These are phyloP conservation scores for Sebastes nivosus DNA, from an alignment of 2,797 vertebrate species.

Conservation along the genomic window DNA sequence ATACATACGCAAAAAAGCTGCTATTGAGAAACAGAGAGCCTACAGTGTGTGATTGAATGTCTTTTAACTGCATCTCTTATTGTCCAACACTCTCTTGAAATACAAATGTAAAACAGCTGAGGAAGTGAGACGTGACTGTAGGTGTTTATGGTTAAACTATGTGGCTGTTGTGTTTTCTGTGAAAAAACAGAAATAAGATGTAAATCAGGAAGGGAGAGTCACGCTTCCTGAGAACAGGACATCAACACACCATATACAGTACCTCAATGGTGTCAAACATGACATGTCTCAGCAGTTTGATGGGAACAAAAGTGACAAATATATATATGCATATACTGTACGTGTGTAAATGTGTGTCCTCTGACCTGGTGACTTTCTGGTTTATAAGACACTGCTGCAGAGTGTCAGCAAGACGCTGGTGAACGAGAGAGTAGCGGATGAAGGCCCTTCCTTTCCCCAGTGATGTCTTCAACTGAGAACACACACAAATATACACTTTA, in stretches of 20 bases:
- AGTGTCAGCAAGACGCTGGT: constrained; percentile 95
- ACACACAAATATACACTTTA: not conserved
- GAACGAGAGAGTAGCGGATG: constrained; percentile 93
- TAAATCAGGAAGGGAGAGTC: constrained; percentile 52
- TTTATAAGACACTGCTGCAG: constrained; percentile 97
- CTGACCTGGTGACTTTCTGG: constrained; percentile 90
- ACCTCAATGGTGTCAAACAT: not conserved
- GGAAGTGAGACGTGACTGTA: constrained; percentile 27
- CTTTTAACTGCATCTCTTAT: not conserved
- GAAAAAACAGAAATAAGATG: constrained; percentile 55
- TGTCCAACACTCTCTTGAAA: not conserved
- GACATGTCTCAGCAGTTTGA: fast-evolving
- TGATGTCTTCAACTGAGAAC: constrained; percentile 90
- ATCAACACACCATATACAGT: not conserved
- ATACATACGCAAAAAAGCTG: not conserved
- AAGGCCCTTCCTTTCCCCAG: constrained; percentile 96
- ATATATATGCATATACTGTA: not conserved
- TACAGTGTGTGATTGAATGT: not conserved
- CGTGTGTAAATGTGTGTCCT: not conserved
- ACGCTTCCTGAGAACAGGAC: constrained; percentile 19
- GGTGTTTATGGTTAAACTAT: not conserved
- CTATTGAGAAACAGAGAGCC: not conserved
- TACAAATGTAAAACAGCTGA: not conserved
- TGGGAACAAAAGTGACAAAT: not conserved
- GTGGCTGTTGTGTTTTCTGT: not conserved